Evolutionary conservation across 2,888 invertebrate genomes (phyloP), one percentile per base, ranked within the genome.

Genomic region (Sphaeridia pumilis): DNA sequence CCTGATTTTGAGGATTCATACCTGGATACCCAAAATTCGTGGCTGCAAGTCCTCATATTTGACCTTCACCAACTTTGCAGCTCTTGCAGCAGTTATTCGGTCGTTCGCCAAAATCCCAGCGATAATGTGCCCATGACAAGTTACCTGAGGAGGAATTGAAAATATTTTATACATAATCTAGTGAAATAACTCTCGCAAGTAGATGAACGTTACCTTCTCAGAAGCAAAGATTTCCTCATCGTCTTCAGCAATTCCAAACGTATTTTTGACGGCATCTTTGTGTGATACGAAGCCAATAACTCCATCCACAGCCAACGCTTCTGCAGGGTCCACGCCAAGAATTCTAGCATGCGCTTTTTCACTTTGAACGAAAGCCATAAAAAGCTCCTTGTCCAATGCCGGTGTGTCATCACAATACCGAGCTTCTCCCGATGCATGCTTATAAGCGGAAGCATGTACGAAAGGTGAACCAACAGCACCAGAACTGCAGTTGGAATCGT

Each of bases 391-490:
- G 65, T 79, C 78, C 58, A 77, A 77, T 46, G 70, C 73, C 0
- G 89, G 88, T 64, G 90, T 83, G 68, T 95, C 95, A 68, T 92
- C 92, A 60, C 84, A 82, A 69, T 93, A 95, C 46, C 86, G 50
- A 3, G 63, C 63, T 52, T 61, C 60, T 26, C 61, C 67, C 3
- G 2, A 84, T 1, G 84, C 84, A 72, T 95, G 95, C 68, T 92
- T 90, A 42, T 78, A 78, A 0, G 87, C 92, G 7, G 92, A 84
- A 46, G 77, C 72, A 67, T 94, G 94, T 1, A 83, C 76, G 46
- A 87, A 72, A 0, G 92, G 86, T 54, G 83, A 75, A 0, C 92
- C 89, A 17, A 95, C 79, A 22, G 83, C 76, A 72, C 92, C 87
- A 45, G 73, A 31, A 31, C 31, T 31, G 31, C 12, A 31, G 31